These are phyloP conservation scores for Alcedo atthis DNA, from an alignment of 2,797 vertebrate genomes.

Conservation along the genomic window DNA sequence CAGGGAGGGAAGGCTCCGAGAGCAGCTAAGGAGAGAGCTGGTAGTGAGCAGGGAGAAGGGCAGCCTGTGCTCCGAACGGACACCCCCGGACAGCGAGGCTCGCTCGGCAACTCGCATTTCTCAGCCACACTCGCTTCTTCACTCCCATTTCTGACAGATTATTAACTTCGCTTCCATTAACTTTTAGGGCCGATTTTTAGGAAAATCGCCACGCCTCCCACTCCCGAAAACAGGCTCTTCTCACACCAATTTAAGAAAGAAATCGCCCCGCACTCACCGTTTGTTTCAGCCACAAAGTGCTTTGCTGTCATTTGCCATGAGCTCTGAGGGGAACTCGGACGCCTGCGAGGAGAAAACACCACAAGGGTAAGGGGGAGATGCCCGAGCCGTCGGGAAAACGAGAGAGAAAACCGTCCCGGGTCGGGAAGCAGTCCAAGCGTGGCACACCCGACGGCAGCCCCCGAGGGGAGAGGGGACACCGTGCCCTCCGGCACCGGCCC, in stretches of 20 bases:
- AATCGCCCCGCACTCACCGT: conserved; percentile 73
- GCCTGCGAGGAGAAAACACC: conserved; percentile 80
- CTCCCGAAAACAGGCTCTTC: not conserved
- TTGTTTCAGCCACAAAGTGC: conserved; percentile 93
- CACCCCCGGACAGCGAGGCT: not conserved
- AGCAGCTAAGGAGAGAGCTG: conserved; percentile 33
- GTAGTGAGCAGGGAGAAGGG: not conserved
- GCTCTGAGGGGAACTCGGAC: conserved; percentile 93
- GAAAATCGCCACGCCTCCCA: not conserved
- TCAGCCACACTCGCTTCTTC: too few species aligned
- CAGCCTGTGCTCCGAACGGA: not conserved
- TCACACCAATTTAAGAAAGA: not conserved
- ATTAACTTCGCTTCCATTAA: not conserved
- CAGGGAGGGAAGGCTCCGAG: not conserved
- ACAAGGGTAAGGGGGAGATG: not conserved
- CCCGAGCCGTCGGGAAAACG: not conserved
- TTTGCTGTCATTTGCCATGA: conserved; percentile 94
- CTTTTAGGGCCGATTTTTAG: not conserved
- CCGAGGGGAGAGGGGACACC: not conserved
- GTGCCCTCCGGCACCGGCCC: fast-evolving
- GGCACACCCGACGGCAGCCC: not conserved
- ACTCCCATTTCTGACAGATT: not conserved
- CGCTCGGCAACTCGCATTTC: not conserved
- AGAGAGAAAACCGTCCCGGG: not conserved
- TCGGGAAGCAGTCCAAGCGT: not conserved